phyloP scores from a whole-genome alignment of 2,888 invertebrate species.

The Mamestra brassicae region DNA sequence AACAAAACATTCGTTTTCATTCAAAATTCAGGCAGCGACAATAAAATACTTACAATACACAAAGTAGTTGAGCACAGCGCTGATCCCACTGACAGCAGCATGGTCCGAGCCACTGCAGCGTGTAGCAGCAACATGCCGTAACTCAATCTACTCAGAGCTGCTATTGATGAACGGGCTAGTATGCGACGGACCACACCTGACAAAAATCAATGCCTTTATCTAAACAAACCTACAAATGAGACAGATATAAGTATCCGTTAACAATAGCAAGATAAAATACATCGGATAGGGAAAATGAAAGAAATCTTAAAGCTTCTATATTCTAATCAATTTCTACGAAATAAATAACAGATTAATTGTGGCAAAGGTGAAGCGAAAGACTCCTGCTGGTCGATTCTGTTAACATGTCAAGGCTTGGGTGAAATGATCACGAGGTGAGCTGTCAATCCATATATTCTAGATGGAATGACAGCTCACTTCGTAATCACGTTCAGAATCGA shows the following conservation, averaged over 20 bases:
- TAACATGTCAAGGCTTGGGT: too few relatives aligned
- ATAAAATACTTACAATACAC: constrained; percentile 84
- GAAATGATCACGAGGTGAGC: too few relatives aligned
- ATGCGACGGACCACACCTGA: constrained; percentile 84
- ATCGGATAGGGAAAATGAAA: not conserved
- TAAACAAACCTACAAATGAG: too few relatives aligned
- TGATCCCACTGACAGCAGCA: constrained; percentile 85
- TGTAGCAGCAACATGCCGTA: constrained; percentile 90
- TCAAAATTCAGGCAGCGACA: not conserved
- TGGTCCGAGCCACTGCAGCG: constrained; percentile 83
- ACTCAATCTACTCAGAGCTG: constrained; percentile 90
- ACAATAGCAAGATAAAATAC: not conserved
- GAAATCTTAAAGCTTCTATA: not conserved
- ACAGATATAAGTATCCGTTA: not conserved
- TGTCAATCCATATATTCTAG: too few relatives aligned
- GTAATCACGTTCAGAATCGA: too few relatives aligned
- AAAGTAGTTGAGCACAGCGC: constrained; percentile 85
- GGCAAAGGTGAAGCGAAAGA: too few relatives aligned
- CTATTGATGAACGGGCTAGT: constrained; percentile 83
- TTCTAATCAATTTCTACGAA: too few relatives aligned
- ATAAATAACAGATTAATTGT: too few relatives aligned
- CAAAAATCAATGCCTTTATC: too few relatives aligned
- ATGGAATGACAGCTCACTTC: too few relatives aligned
- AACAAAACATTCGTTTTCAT: not conserved
- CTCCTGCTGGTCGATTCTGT: too few relatives aligned